Conservation (phyloP, 2,797 vertebrate species). For the Halcyon smyrnensis region DNA sequence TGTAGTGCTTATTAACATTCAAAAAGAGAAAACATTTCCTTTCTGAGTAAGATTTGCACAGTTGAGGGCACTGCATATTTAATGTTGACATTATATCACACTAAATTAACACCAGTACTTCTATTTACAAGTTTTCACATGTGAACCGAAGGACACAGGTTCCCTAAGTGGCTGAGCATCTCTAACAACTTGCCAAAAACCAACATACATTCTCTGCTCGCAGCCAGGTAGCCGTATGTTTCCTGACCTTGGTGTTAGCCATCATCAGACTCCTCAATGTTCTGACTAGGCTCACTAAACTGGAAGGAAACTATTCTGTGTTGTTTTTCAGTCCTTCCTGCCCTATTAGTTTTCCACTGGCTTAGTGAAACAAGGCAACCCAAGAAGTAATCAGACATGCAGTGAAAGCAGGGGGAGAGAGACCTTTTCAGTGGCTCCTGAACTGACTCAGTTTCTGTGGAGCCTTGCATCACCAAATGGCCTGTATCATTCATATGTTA, state of each 20-base stretch:
- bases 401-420: neutral
- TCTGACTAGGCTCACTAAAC: neutral
- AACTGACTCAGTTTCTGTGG: neutral
- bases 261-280: neutral
- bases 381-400: neutral
- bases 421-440: neutral
- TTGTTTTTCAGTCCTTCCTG: neutral
- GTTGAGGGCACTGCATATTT: neutral
- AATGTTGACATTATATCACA: neutral
- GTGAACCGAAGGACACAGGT: rapidly evolving
- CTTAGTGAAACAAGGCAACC: neutral
- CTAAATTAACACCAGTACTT: neutral
- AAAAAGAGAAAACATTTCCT: neutral
- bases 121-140: neutral
- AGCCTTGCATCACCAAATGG: neutral
- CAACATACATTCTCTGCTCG: neutral
- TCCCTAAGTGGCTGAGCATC: neutral
- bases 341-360: neutral
- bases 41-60: neutral
- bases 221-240: neutral
- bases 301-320: neutral
- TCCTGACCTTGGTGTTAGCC: neutral
- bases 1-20: neutral
- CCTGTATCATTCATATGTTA: neutral
- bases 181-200: neutral